phyloP scores from a whole-genome alignment of 1,140 invertebrate species.

The Drosophila obscura region DNA sequence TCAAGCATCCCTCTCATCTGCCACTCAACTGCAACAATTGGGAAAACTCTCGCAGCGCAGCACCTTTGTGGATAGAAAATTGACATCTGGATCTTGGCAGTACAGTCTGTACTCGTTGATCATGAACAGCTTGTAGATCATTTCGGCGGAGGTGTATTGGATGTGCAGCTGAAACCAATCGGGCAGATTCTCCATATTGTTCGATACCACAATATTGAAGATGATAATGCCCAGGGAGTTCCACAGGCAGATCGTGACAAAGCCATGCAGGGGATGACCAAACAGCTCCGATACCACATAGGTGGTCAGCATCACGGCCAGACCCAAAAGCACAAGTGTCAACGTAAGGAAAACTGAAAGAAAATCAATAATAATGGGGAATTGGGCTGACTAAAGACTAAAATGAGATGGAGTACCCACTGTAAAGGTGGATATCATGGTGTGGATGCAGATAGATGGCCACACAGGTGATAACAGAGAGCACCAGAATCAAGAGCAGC shows the following conservation, averaged over 20 bases:
- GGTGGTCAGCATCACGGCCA: conserved; percentile 25
- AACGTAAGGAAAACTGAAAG: conserved; percentile 18
- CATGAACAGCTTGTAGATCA: conserved; percentile 43
- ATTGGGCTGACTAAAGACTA: too few species aligned
- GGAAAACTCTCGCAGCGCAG: conserved; percentile 27
- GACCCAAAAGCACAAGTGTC: not conserved
- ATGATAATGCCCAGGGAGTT: conserved; percentile 30
- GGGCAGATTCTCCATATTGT: not conserved
- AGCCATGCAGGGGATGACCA: conserved; percentile 9
- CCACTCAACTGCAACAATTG: conserved; percentile 63
- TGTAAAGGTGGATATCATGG: conserved; percentile 24
- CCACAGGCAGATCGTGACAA: conserved; percentile 5
- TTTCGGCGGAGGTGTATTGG: conserved; percentile 31
- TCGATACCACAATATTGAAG: conserved; percentile 13
- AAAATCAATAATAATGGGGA: too few species aligned
- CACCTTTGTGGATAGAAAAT: conserved; percentile 46
- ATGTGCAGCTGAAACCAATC: not conserved
- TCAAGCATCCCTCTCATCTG: not conserved
- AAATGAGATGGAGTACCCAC: conserved; percentile 4
- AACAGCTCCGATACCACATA: conserved; percentile 26
- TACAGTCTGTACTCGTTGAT: conserved; percentile 16
- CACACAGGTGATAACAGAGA: not conserved
- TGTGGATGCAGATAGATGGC: conserved; percentile 21
- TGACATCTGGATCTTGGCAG: conserved; percentile 36
- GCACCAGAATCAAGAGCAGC: accelerated